phyloP scores from a whole-genome alignment of 1,140 invertebrate genomes.

The Rhagoletis pomonella region DNA sequence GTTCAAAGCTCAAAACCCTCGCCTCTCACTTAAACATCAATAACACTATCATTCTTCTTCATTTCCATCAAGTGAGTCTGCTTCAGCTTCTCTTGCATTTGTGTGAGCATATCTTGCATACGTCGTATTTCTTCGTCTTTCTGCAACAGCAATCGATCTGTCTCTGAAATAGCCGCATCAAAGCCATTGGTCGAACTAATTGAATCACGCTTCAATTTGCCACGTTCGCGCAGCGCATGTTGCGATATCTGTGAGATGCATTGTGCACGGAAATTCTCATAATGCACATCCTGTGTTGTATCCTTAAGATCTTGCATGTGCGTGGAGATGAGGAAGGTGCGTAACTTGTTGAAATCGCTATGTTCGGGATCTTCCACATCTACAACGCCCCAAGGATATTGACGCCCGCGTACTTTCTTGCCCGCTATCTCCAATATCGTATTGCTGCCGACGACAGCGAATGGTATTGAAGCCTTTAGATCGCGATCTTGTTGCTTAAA shows the following conservation, averaged over 20 bases:
- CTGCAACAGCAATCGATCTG: conserved; percentile 89
- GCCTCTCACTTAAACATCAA: conserved; percentile 79
- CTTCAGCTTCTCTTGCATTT: conserved; percentile 97
- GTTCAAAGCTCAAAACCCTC: background rate
- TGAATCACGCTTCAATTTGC: conserved; percentile 91
- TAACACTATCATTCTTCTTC: conserved; percentile 86
- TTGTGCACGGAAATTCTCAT: conserved; percentile 95
- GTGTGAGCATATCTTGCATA: conserved; percentile 97
- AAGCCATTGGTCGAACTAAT: conserved; percentile 81
- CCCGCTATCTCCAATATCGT: conserved; percentile 95
- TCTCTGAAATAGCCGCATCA: conserved; percentile 87
- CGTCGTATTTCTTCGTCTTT: conserved; percentile 96
- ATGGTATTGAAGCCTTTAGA: conserved; percentile 93
- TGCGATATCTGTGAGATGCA: conserved; percentile 93
- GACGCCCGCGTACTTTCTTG: conserved; percentile 89
- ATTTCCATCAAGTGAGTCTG: conserved; percentile 80
- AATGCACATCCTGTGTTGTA: conserved; percentile 92
- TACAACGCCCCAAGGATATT: conserved; percentile 99
- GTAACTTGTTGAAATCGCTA: conserved; percentile 97
- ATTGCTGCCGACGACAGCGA: conserved; percentile 97
- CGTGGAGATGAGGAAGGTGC: conserved; percentile 97
- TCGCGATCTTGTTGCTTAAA: conserved; percentile 94
- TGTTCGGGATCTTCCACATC: conserved; percentile 99
- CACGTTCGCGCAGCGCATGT: conserved; percentile 85
- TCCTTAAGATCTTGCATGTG: conserved; percentile 95